Evolutionary conservation across 2,113 vertebrate genomes (phyloP), one percentile per base, ranked within the genome.

Genomic region (Gorsachius goisagi): DNA sequence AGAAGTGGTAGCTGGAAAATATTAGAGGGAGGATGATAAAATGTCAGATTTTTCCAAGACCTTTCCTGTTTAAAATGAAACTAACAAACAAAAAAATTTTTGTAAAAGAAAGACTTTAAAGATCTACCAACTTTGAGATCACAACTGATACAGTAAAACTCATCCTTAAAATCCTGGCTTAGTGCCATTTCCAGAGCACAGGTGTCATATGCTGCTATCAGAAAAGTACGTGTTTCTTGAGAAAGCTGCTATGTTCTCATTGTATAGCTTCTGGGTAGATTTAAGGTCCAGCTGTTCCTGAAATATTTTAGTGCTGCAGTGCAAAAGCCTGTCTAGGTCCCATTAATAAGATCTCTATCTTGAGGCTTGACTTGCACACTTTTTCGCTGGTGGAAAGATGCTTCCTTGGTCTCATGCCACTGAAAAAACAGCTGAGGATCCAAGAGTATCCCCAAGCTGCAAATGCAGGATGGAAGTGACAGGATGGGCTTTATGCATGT

Each of bases 231-330:
- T 22, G 35, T 82, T 93, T 78, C 67, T 75, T 1, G 3, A 87
- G 68, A 90, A 87, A 87, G 52, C 55, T 72, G 35, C 52, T 86
- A 7, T 68, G 37, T 73, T 94, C 80, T 78, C 72, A 33, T 37
- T 68, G 58, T 89, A n/a, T 4, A 10, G 39, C 37, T 92, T 89
- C 68, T 92, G 58, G 22, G 52, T 84, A 92, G 39, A 90, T 90
- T 94, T 90, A 93, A 93, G 72, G 83, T 89, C 69, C 80, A 93
- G 88, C 56, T 90, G 79, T 64, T 93, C 30, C 68, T 74, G 58
- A 72, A 93, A 78, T 77, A 89, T 84, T 93, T 93, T 37, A 86
- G 50, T 53, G 76, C 39, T 87, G 22, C 52, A 78, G 22, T 39
- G 87, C 44, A 37, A 47, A 95, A 84, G 27, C 44, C 69, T 63